Evolutionary conservation across 2,797 vertebrate species (phyloP).

Genomic region (Cheirogaleus major): DNA sequence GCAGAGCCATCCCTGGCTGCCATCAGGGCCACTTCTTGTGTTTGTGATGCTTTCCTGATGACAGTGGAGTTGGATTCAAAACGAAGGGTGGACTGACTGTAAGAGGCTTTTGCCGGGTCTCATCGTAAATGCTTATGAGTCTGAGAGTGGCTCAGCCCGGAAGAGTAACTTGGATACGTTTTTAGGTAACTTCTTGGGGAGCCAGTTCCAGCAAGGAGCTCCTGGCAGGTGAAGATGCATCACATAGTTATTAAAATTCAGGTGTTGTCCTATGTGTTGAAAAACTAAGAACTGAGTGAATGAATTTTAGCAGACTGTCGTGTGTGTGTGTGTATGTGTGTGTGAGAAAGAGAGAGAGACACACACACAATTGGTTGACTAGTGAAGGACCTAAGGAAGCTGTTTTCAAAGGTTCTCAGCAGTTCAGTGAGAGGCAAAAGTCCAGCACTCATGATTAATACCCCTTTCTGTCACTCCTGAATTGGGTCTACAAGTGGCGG

Average conservation of each 20-base stretch:
- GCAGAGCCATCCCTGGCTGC: not conserved
- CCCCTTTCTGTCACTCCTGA: not conserved
- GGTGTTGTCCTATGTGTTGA: not conserved
- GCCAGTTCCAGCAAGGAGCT: not conserved
- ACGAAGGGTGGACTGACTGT: accelerated
- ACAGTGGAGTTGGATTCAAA: not conserved
- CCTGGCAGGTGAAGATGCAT: not conserved
- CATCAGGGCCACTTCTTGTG: not conserved
- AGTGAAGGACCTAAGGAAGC: slow-evolving; percentile 13
- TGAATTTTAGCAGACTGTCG: not conserved
- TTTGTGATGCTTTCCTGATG: not conserved
- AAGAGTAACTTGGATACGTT: not conserved
- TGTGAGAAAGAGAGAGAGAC: not conserved
- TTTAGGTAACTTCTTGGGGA: not conserved
- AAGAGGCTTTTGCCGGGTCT: not conserved
- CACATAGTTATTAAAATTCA: not conserved
- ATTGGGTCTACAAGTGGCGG: not conserved
- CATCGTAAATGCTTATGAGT: not conserved
- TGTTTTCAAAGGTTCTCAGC: not conserved
- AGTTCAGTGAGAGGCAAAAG: not conserved
- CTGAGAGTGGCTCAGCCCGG: not conserved
- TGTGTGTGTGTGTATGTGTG: not conserved
- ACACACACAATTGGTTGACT: not conserved
- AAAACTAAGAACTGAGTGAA: not conserved
- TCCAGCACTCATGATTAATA: not conserved